phyloP scores from a whole-genome alignment of 2,888 invertebrate species.

The Bombylius major region DNA sequence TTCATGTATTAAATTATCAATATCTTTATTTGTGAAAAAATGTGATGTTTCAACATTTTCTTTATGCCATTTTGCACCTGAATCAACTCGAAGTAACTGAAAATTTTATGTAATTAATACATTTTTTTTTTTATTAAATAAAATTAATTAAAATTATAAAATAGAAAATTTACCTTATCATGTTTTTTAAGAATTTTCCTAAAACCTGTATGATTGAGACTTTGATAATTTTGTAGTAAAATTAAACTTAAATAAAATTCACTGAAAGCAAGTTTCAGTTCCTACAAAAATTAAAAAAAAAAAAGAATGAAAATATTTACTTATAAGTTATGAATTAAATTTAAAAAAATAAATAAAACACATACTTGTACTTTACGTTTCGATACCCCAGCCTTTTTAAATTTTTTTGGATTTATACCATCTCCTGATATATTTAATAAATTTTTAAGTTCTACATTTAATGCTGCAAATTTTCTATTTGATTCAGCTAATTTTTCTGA shows the following conservation, averaged over 20 bases:
- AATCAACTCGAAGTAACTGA: slow-evolving; percentile 66
- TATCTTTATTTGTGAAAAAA: slow-evolving; percentile 94
- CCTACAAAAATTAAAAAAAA: slow-evolving; percentile 36
- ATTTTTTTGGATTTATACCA: slow-evolving; percentile 34
- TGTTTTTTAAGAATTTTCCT: slow-evolving; percentile 98
- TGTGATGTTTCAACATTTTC: slow-evolving; percentile 87
- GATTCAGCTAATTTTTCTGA: slow-evolving; percentile 97
- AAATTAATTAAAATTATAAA: background rate
- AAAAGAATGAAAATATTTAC: background rate
- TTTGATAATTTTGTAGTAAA: slow-evolving; percentile 95
- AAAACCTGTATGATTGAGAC: slow-evolving; percentile 96
- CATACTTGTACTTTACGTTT: slow-evolving; percentile 59
- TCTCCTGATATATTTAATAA: slow-evolving; percentile 43
- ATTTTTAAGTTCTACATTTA: slow-evolving; percentile 73
- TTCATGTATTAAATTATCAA: slow-evolving; percentile 88
- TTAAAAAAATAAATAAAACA: background rate
- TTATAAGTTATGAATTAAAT: background rate
- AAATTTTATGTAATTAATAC: slow-evolving; percentile 15
- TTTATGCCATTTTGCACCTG: slow-evolving; percentile 84
- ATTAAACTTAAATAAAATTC: slow-evolving; percentile 97
- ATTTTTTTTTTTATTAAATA: too few relatives aligned
- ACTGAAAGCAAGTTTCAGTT: slow-evolving; percentile 92
- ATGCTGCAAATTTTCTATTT: slow-evolving; percentile 80
- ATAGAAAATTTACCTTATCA: slow-evolving; percentile 63
- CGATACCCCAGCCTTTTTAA: slow-evolving; percentile 45